A percentile compares a stretch with the other conserved stretches of the same genome.
Evolutionary conservation across 2,797 vertebrate genomes (phyloP).

Genomic region (Nyctalus aviator): DNA sequence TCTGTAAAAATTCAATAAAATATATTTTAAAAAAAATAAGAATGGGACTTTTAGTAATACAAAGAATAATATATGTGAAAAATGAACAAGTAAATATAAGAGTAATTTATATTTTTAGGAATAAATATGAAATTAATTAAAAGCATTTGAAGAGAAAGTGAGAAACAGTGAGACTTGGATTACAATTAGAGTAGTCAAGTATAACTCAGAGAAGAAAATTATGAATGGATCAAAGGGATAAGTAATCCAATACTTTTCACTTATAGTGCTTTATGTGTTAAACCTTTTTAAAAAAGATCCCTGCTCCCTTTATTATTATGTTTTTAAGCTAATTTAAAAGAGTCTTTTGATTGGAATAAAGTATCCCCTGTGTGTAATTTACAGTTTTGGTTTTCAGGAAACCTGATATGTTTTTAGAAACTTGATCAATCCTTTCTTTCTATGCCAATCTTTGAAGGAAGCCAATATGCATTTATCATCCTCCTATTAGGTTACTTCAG

Average conservation of each 20-base stretch:
- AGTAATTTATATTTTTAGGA: neutral
- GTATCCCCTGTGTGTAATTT: too few relatives aligned
- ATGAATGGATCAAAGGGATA: neutral
- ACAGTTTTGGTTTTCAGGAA: neutral
- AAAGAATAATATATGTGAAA: neutral
- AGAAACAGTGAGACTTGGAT: neutral
- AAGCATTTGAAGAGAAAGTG: neutral
- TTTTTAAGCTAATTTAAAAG: neutral
- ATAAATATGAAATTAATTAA: neutral
- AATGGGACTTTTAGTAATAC: neutral
- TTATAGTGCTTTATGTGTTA: neutral
- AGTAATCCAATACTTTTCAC: neutral
- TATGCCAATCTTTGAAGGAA: neutral
- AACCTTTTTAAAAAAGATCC: neutral
- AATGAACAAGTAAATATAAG: neutral
- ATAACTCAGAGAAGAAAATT: neutral
- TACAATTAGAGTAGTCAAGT: neutral
- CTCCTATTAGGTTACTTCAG: neutral
- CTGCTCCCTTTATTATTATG: neutral
- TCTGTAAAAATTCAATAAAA: too few relatives aligned
- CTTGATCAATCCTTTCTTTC: neutral
- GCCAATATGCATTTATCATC: neutral
- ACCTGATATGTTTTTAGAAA: neutral
- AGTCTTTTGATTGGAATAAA: neutral
- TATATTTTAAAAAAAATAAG: neutral